Evolutionary conservation across 2,888 invertebrate genomes (phyloP), one percentile per base, ranked within the genome.

Genomic region (Altica lythri): DNA sequence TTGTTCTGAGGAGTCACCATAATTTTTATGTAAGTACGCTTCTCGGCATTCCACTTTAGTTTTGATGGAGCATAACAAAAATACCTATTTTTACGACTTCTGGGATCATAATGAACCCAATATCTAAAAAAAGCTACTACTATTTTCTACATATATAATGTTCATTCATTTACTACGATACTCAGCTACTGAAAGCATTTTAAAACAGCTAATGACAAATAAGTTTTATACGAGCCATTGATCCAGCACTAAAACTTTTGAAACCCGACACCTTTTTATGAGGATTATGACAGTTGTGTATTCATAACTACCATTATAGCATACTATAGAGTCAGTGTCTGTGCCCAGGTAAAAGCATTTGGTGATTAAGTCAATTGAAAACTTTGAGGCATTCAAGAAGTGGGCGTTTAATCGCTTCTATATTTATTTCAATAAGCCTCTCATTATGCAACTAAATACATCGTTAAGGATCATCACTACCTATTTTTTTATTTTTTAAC

Each of bases 341-440:
- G 30, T 45, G 35, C 43, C n/a, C 32, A 40, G 51, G 52, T 52
- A 56, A 56, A 53, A 40, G 48, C 52, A 35, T 56, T 45, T 22
- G 27, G 44, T 44, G 52, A 56, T 52, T 52, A 52, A 42, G 51
- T 40, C 56, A 52, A 56, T 47, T 52, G 37, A 37, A 43, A 42
- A 48, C 18, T 51, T 35, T 47, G 16, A 30, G 44, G 37, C 45
- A 38, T 45, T 45, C 43, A 43, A 18, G 8, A 30, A 27, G 9
- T 4, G 57, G 54, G 57, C 54, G 57, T 54, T 53, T 53, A 29
- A 43, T 50, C 38, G 45, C 43, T 46, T 47, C 49, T 43, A 49
- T 53, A 57, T 50, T 45, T 47, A 54, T 54, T 46, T 57, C 54
- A 53, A 51, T 57, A 54, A 53, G 53, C 48, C 50, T 46, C 43